A percentile compares a stretch with the other conserved stretches of the same genome.
Conservation (phyloP, 2,113 vertebrate species). For the Tricholaema leucomelas region DNA sequence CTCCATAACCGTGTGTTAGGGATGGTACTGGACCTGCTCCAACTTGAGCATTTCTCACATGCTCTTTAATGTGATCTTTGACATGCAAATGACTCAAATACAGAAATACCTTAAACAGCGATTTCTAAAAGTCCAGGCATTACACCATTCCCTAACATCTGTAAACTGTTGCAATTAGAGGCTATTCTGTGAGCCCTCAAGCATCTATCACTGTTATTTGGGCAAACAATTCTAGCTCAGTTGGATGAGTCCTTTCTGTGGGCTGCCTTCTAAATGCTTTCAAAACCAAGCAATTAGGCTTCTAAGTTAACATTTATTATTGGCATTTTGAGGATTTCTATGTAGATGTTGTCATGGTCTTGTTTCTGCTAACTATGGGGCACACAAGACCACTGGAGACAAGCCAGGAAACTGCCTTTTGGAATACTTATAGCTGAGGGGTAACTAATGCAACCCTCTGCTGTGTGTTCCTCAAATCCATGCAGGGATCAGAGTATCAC, state of each 20-base stretch:
- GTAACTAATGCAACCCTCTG: not conserved
- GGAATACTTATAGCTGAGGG: not conserved
- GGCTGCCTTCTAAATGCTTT: not conserved
- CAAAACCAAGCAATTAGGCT: not conserved
- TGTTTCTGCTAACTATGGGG: not conserved
- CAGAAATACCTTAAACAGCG: not conserved
- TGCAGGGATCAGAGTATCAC: too few relatives aligned
- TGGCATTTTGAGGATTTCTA: not conserved
- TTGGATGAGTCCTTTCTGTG: not conserved
- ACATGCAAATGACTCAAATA: not conserved
- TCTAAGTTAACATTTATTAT: not conserved
- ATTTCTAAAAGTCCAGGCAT: not conserved
- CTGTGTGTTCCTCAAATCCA: too few relatives aligned
- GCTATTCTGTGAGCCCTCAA: not conserved
- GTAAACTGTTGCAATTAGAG: not conserved
- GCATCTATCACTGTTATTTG: not conserved
- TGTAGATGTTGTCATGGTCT: not conserved
- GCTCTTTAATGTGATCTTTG: not conserved
- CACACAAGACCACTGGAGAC: not conserved
- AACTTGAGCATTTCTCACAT: not conserved
- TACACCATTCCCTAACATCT: not conserved
- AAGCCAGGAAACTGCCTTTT: not conserved
- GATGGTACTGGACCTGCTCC: not conserved
- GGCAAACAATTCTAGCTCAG: not conserved
- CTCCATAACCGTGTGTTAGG: rapidly evolving